These are phyloP conservation scores for Morus bassanus DNA, from an alignment of 2,797 vertebrate species.

Conservation along the genomic window DNA sequence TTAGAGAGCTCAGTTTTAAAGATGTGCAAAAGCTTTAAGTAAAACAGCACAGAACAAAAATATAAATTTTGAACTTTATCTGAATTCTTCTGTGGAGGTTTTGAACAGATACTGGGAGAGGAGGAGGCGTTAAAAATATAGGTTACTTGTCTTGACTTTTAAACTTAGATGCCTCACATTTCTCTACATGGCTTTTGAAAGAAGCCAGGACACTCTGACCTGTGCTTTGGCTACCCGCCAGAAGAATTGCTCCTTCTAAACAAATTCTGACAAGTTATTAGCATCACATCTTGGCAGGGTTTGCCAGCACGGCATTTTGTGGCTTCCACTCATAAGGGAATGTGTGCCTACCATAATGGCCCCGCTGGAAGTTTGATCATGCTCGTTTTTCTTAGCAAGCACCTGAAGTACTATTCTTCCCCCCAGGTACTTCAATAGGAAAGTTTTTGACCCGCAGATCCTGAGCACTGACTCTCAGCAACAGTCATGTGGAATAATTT, in stretches of 20 bases:
- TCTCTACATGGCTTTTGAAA: not conserved
- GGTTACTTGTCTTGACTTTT: not conserved
- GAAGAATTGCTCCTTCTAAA: not conserved
- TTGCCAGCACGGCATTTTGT: not conserved
- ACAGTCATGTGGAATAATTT: not conserved
- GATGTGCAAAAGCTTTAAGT: not conserved
- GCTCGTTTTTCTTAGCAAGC: not conserved
- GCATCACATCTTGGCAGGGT: not conserved
- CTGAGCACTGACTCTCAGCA: not conserved
- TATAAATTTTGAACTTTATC: not conserved
- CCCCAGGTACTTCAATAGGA: not conserved
- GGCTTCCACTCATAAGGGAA: not conserved
- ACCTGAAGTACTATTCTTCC: not conserved
- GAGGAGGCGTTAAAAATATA: not conserved
- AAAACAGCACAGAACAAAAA: not conserved
- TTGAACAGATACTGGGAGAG: not conserved
- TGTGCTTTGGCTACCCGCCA: not conserved
- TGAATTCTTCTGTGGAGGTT: not conserved
- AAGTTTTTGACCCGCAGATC: not conserved
- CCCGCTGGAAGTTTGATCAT: not conserved
- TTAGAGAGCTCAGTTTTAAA: not conserved
- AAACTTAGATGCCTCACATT: not conserved
- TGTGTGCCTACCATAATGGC: fast-evolving
- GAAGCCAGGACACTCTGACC: not conserved
- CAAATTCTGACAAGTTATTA: not conserved